Conservation (phyloP, 1,140 invertebrate genomes). For the Papilio helenus region DNA sequence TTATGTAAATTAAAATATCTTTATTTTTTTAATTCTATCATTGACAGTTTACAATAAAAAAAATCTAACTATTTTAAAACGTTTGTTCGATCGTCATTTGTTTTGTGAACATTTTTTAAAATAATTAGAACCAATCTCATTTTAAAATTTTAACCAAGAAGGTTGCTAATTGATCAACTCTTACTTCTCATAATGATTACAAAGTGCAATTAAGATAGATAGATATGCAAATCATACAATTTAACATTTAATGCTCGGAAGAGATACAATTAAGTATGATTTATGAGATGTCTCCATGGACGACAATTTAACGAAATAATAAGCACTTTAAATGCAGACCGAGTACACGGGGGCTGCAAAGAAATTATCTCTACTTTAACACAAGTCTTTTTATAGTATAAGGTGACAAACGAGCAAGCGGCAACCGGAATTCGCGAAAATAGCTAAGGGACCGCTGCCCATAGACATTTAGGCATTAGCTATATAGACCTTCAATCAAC, state of each 20-base stretch:
- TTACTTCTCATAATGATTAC: not conserved
- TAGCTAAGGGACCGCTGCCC: no score
- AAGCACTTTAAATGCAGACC: slow-evolving; percentile 14
- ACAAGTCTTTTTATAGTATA: not conserved
- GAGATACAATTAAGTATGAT: slow-evolving; percentile 11
- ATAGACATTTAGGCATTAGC: no score
- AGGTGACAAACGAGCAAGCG: no score
- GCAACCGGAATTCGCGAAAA: no score
- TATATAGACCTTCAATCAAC: no score
- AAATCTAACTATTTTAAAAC: no score
- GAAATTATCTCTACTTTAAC: not conserved
- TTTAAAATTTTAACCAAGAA: not conserved
- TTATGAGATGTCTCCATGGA: not conserved
- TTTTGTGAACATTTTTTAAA: not conserved
- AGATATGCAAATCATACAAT: not conserved
- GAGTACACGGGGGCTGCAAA: not conserved
- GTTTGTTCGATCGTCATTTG: not conserved
- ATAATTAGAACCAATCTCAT: not conserved
- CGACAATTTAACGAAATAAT: slow-evolving; percentile 2
- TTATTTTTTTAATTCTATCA: no score
- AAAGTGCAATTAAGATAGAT: not conserved
- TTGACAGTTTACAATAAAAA: no score
- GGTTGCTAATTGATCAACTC: not conserved
- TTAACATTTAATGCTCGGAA: not conserved
- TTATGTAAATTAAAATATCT: no score